Conservation (phyloP, 1,140 invertebrate genomes). For the Papilio aristodemus region DNA sequence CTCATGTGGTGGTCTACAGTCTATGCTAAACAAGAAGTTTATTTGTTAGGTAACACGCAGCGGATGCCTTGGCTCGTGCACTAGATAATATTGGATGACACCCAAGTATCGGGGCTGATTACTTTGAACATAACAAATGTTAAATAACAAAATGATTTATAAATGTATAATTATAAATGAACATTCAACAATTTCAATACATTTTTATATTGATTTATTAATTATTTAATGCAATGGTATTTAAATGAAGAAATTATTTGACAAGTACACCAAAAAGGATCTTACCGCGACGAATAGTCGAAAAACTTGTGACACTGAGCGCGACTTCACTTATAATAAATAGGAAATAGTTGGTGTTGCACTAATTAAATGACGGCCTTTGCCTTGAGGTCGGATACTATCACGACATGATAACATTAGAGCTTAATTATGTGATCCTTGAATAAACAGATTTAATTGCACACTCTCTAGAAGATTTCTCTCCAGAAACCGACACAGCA, state of each 20-base stretch:
- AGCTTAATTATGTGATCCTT: conserved; percentile 2
- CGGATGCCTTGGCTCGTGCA: conserved; percentile 50
- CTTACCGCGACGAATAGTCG: background rate
- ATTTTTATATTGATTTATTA: too few relatives aligned
- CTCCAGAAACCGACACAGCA: background rate
- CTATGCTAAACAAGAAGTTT: conserved; percentile 43
- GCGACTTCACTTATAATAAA: conserved; percentile 18
- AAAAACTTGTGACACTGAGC: background rate
- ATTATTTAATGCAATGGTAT: too few relatives aligned
- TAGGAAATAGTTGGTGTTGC: background rate
- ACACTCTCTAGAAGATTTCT: conserved; percentile 1
- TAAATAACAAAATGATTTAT: too few relatives aligned
- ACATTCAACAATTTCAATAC: background rate
- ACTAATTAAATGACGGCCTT: conserved; percentile 28
- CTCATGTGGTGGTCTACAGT: conserved; percentile 43
- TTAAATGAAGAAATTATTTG: too few relatives aligned
- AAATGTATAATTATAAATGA: too few relatives aligned
- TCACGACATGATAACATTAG: conserved; percentile 21
- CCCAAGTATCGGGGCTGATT: conserved; percentile 48
- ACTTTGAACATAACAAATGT: conserved; percentile 21
- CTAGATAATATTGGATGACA: conserved; percentile 48
- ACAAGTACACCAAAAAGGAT: background rate
- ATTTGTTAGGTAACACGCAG: conserved; percentile 41
- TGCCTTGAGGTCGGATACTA: conserved; percentile 23
- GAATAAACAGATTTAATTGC: conserved; percentile 13